Percentiles rank a stretch among this genome's conserved stretches.
Conservation (phyloP, 2,888 invertebrate genomes). For the Pedicia rivosa region DNA sequence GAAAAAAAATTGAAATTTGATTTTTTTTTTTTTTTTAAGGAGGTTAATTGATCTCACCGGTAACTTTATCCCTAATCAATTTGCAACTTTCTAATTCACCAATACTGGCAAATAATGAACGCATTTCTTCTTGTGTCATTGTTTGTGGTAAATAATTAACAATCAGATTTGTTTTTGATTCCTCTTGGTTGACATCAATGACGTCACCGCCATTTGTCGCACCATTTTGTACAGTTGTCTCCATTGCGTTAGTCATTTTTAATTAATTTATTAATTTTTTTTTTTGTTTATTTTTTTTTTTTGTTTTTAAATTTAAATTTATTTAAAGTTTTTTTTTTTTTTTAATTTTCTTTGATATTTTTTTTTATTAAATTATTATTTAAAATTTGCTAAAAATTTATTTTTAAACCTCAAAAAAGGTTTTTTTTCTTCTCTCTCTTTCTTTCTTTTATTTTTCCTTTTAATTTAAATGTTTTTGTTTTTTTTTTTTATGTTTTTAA, state of each 20-base stretch:
- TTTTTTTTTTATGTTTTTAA: slow-evolving; percentile 13
- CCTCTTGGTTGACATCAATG: slow-evolving; percentile 51
- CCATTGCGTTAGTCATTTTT: slow-evolving; percentile 33
- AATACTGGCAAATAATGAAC: slow-evolving; percentile 85
- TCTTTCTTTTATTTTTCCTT: slow-evolving; percentile 6
- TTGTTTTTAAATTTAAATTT: slow-evolving; percentile 28
- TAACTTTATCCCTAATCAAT: slow-evolving; percentile 90
- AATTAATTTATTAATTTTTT: slow-evolving; percentile 7
- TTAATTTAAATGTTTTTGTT: slow-evolving; percentile 2
- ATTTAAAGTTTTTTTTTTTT: slow-evolving; percentile 32
- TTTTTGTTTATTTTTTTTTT: slow-evolving; percentile 6
- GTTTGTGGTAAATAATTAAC: slow-evolving; percentile 91
- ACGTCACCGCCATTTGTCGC: slow-evolving; percentile 28
- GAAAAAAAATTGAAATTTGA: slow-evolving; percentile 5
- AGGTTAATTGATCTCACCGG: slow-evolving; percentile 39
- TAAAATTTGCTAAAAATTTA: slow-evolving; percentile 21
- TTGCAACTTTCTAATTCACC: slow-evolving; percentile 97
- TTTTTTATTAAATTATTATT: slow-evolving; percentile 18
- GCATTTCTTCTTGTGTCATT: slow-evolving; percentile 89
- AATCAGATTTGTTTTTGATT: slow-evolving; percentile 89
- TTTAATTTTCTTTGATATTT: slow-evolving; percentile 30
- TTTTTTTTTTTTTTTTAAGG: background rate
- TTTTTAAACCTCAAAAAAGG: slow-evolving; percentile 2
- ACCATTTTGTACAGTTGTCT: slow-evolving; percentile 61
- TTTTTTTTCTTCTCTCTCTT: slow-evolving; percentile 17